Base-by-base conservation (phyloP, 30 jellyfish, hydroid and myxozoan species). In the Pelagia noctiluca region DNA sequence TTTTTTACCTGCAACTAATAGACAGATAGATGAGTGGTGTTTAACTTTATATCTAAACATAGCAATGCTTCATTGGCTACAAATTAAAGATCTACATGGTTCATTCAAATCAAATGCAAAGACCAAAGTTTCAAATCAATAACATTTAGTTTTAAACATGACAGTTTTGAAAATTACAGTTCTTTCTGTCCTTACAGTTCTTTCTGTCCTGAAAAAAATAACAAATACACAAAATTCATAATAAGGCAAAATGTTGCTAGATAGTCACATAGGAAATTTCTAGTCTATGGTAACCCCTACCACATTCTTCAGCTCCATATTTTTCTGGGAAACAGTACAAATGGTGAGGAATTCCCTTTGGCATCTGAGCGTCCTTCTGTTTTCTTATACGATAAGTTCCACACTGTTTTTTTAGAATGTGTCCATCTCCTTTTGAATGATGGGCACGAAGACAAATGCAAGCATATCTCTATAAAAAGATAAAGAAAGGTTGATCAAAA, bases 281-380 rank as follows among this genome's bases (percentile, higher is more conserved):
- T 42, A 42, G 72, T 19, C 72, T 19, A 57, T 57, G 34, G 29
- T 57, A 21, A 57, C 34, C 72, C 72, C 34, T 57, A 57, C 72
- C 72, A 57, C 72, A 57, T 57, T 57, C 72, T 26, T 57, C 72
- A 26, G 72, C 72, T 19, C 72, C 72, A 57, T 57, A 57, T 21
- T 19, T 26, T 26, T 57, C 72, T 21, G 72, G 72, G 34, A 57
- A 57, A 19, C 34, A 21, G 34, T 57, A 57, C 72, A 57, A 26
- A 57, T 57, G 72, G 34, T 57, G 34, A 19, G 72, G 72, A 21
- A 57, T 26, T 19, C 72, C 72, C 72, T 57, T 57, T 57, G 72
- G 72, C 34, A 57, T 21, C 72, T 19, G 29, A 26, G 72, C 72
- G 29, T 57, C 34, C 34, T 26, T 21, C 34, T 57, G 72, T 24